Base-by-base conservation (phyloP, 2,797 vertebrate species). In the Esox masquinongy region DNA sequence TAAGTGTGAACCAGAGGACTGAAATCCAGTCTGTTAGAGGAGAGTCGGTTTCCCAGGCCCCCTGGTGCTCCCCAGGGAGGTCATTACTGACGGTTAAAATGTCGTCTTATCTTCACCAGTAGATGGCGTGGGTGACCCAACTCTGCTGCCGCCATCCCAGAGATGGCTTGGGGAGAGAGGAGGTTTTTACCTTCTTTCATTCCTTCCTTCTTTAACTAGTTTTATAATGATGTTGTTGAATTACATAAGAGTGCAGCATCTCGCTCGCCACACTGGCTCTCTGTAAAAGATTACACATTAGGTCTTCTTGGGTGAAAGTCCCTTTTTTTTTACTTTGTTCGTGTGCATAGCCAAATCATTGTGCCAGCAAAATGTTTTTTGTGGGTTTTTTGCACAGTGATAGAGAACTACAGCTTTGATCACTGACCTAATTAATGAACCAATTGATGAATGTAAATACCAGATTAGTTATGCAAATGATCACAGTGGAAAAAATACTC, bases 171-270 rank as follows among this genome's bases (percentile, higher is more conserved):
- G 88, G 89, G 82, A 86, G 84, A 82, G 83, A 85, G 79, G 73
- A 77, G 39, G 5, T 43, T 43, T 43, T 43, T 43, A 43, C 39
- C 39, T 84, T 74, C 77, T 26, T 16, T 24, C 43, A 16, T 50
- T 22, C 31, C 76, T 82, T 78, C 80, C 63, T 82, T 81, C 74
- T 82, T 84, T 82, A 74, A 81, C 87, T 88, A 86, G 86, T 88
- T 86, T 89, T 87, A 90, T 93, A 93, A 94, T 90, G 88, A 91
- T 92, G 87, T 89, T 90, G 86, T 89, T 79, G 86, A 89, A 88
- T 94, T 92, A 93, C 91, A 91, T 93, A 93, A 92, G 90, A 92
- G 87, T 91, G 90, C 92, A 92, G 91, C 85, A 92, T 91, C 86
- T 91, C 85, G 91, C 87, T 85, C 87, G 22, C 53, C n/a, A 59